Evolutionary conservation across 1,140 invertebrate genomes (phyloP).

Genomic region (Eubasilissa regina): DNA sequence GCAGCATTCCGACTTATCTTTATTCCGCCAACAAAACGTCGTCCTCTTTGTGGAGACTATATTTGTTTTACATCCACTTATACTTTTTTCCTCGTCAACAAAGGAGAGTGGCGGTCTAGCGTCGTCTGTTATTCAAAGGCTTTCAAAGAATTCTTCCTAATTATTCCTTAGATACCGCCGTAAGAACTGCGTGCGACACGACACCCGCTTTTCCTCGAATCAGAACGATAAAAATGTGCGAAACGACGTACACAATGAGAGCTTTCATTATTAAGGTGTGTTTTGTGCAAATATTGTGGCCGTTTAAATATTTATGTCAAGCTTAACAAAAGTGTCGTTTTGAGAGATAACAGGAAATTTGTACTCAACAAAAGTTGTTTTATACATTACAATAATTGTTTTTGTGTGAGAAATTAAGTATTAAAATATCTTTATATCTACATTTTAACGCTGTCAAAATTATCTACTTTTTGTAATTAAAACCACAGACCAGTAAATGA

Average conservation of each 20-base stretch:
- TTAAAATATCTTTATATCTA: too few species aligned
- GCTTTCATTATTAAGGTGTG: conserved; percentile 3
- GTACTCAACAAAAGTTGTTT: conserved; percentile 5
- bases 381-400: too few species aligned
- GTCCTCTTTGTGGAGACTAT: conserved; percentile 30
- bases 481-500: too few species aligned
- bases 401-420: too few species aligned
- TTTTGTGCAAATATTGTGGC: conserved; percentile 27
- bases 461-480: too few species aligned
- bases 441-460: too few species aligned
- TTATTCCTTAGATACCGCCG: conserved; percentile 30
- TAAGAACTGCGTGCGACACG: conserved; percentile 17
- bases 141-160: conserved; percentile 41
- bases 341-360: conserved; percentile 21
- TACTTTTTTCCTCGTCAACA: conserved; percentile 21
- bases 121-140: background rate
- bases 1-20: conserved; percentile 46
- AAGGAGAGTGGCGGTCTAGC: background rate
- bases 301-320: conserved; percentile 32
- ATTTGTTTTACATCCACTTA: conserved; percentile 38
- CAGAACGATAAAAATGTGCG: conserved; percentile 34
- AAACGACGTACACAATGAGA: conserved; percentile 25
- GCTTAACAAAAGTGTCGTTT: conserved; percentile 16
- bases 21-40: conserved; percentile 48
- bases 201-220: conserved; percentile 11